These are phyloP conservation scores for Phortica variegata DNA, from an alignment of 1,140 invertebrate genomes.

Conservation along the genomic window DNA sequence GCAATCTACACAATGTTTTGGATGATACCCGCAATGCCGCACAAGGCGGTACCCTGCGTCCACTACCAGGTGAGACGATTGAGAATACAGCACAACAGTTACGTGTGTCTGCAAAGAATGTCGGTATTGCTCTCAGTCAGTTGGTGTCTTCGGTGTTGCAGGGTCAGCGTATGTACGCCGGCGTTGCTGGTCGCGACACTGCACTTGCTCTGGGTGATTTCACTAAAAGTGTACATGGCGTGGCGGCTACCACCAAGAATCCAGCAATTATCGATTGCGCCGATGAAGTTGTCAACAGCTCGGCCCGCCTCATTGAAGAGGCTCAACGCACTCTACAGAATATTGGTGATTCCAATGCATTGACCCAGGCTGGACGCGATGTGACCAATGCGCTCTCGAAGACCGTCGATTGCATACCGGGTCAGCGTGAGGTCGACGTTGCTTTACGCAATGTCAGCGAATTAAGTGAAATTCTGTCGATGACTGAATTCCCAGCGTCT, in stretches of 20 bases:
- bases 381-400: conserved; percentile 55
- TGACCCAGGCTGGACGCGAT: conserved; percentile 65
- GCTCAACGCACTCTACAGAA: conserved; percentile 69
- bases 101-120: conserved; percentile 66
- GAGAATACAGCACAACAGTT: conserved; percentile 76
- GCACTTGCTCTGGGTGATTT: conserved; percentile 72
- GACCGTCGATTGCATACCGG: conserved; percentile 80
- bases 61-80: conserved; percentile 83
- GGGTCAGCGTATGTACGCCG: conserved; percentile 81
- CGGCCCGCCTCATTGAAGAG: conserved; percentile 75
- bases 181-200: conserved; percentile 78
- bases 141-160: conserved; percentile 82
- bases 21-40: conserved; percentile 77
- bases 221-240: conserved; percentile 70
- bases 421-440: conserved; percentile 85
- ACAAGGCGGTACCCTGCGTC: conserved; percentile 68
- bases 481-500: conserved; percentile 70
- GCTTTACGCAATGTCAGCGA: conserved; percentile 80
- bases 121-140: conserved; percentile 72
- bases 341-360: conserved; percentile 61
- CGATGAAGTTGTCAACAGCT: conserved; percentile 77
- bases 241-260: conserved; percentile 64
- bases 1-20: conserved; percentile 78
- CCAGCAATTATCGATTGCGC: conserved; percentile 66
- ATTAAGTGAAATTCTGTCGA: conserved; percentile 71